Base-by-base conservation (phyloP, 2,888 invertebrate species). In the Acleris laterana region DNA sequence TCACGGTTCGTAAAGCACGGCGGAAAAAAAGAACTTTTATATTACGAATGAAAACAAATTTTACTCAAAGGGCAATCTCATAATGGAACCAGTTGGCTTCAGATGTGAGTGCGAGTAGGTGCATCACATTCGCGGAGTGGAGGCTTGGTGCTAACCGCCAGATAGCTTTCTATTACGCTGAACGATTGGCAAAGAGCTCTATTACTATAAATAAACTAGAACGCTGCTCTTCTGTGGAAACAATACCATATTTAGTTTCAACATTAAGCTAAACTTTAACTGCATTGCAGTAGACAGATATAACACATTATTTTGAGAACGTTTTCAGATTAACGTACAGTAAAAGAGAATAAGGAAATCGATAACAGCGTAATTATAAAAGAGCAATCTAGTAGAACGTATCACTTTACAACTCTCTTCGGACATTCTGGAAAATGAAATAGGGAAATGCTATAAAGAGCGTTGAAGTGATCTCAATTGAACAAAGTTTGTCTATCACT, bases 401-500 rank as follows among this genome's bases (percentile, higher is more conserved):
- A 70, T 70, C 69, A 55, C 76, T 76, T 74, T 75, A 53, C 50
- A 50, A 61, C 56, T 62, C 44, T 76, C 77, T 78, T 83, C 51
- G 51, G 79, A 82, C 80, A 82, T 79, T 77, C 77, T 80, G 79
- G 80, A 81, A 85, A 84, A 80, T 78, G 80, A 79, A 84, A 85
- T 84, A 84, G 83, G 83, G 79, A 85, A 85, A 85, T 80, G 82
- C 75, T 80, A 80, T 79, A 82, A 83, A 83, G 79, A 83, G 82
- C 81, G 79, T 83, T 85, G 79, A 88, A 89, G 87, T 87, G 84
- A 89, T 89, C 89, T 88, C 85, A 87, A 90, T 88, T 84, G 77
- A 85, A 82, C 82, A 85, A 90, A 90, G 86, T 89, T 91, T 88
- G 84, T 88, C 87, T 89, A 90, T 90, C 88, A 88, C 85, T 83